Conservation (phyloP, 2,113 vertebrate genomes). For the Ctenomys sociabilis region DNA sequence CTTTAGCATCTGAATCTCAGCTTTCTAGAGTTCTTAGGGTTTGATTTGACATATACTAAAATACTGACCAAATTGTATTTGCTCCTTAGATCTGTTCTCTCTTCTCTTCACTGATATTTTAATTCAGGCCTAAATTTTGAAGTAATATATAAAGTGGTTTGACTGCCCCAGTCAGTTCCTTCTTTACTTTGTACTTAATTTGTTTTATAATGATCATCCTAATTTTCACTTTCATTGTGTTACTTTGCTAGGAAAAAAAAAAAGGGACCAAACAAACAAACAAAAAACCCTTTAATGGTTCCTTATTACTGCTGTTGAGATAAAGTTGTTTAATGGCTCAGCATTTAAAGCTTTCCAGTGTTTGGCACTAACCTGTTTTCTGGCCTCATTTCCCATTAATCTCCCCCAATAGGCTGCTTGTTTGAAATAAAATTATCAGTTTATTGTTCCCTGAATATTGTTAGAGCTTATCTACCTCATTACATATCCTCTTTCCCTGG, state of each 20-base stretch:
- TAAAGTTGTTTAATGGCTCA: conserved; percentile 42
- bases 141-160: not conserved
- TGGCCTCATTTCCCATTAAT: not conserved
- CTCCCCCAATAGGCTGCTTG: not conserved
- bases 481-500: not conserved
- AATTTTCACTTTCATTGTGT: conserved; percentile 42
- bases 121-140: conserved; percentile 26
- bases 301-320: conserved; percentile 52
- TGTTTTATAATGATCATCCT: not conserved
- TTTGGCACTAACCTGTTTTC: conserved; percentile 48
- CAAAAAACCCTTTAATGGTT: not conserved
- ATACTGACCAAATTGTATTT: conserved; percentile 9
- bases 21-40: conserved; percentile 2
- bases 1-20: conserved; percentile 26
- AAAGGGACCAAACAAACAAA: not conserved
- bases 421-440: conserved; percentile 43
- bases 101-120: conserved; percentile 17
- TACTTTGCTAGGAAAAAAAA: conserved; percentile 35
- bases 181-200: conserved; percentile 44
- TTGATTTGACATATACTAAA: conserved; percentile 34
- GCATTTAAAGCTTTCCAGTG: conserved; percentile 41
- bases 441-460: conserved; percentile 32
- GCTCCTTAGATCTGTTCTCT: conserved; percentile 13
- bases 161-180: not conserved
- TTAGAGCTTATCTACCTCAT: not conserved